Base-by-base conservation (phyloP, 2,797 vertebrate species). In the Ctenopoma kingsleyae region DNA sequence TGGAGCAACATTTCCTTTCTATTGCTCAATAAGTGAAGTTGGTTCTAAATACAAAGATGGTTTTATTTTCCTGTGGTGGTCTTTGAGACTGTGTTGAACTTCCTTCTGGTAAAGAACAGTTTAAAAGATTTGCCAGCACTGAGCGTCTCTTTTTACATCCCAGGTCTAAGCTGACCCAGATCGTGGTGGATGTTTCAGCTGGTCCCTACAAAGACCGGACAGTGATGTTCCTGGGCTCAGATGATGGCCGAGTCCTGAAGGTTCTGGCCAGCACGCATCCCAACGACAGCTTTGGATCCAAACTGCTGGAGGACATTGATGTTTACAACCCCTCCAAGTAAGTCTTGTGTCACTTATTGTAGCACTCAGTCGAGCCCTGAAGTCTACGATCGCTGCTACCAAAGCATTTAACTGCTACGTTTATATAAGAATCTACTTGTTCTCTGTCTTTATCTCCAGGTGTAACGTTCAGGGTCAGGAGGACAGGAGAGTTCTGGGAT, bases 301-400 rank as follows among this genome's bases (percentile, higher is more conserved):
- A 94, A 22, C 94, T 99, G 62, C 94, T 99, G 92, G 98, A 99
- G 94, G 97, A 98, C 82, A 96, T 99, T 58, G 92, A 96, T 46
- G 96, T 96, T 6, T 98, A 95, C 91, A 96, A 96, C 87, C 96
- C 95, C 1, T 93, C 94, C 78, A 97, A 94, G 98, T 94, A 25
- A 9, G 60, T 44, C 15, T 23, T 0, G 16, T 2, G 5, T 4
- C 0, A 7, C 19, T 13, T 0, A 8, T 1, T 20, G 1, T 1
- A 1, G n/a, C 11, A 36, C 9, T 36, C 11, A 30, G 35, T 4
- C 11, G 11, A 36, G 10, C 35, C 8, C 19, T 23, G 44, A 67
- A 1, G n/a, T 46, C 27, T 5, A 1, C 8, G 2, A 4, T 22
- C 1, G 6, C 22, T 11, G 4, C 10, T 22, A 1, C 4, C 25